Evolutionary conservation across 2,113 vertebrate genomes (phyloP), one percentile per base, ranked within the genome.

Genomic region (Chionodraco myersi): DNA sequence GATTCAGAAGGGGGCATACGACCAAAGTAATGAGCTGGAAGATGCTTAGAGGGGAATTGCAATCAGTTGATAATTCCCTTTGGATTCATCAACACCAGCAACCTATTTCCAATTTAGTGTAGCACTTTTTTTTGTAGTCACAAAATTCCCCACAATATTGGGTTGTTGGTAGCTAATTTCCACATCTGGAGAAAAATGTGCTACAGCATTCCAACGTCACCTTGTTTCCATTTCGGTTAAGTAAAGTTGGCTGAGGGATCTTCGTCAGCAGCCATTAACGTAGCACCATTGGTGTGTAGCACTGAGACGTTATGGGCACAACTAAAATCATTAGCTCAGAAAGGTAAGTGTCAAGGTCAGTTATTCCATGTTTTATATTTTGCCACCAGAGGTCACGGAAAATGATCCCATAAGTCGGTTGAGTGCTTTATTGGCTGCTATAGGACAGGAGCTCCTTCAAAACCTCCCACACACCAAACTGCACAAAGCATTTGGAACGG

Each of bases 391-490:
- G 75, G 63, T 82, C 47, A 90, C 12, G 6, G 80, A 52, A 57
- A 84, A 77, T 47, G 69, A 83, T 70, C 81, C 73, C 47, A 75
- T 86, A 75, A 84, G 86, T 78, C 5, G 79, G 34, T 75, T 85
- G 75, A 84, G 75, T 80, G 81, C 72, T 86, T 88, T 84, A 82
- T 88, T 77, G 83, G 85, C 71, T 67, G 62, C 51, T 83, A 51
- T 59, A 75, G 80, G 77, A 79, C 74, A 75, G 8, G 3, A 75
- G 11, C 76, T 85, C 79, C 79, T 86, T 86, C 71, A 85, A 4
- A 53, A 60, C 49, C 59, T 30, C 58, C 83, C 53, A 72, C 60
- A 60, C 76, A 70, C 21, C n/a, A 1, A 81, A 61, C 44, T 80
- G 45, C 57, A 47, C 54, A 71, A 58, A 63, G 63, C 45, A 74